These are phyloP conservation scores for Ursus arctos DNA, from an alignment of 2,113 vertebrate species.

Conservation along the genomic window DNA sequence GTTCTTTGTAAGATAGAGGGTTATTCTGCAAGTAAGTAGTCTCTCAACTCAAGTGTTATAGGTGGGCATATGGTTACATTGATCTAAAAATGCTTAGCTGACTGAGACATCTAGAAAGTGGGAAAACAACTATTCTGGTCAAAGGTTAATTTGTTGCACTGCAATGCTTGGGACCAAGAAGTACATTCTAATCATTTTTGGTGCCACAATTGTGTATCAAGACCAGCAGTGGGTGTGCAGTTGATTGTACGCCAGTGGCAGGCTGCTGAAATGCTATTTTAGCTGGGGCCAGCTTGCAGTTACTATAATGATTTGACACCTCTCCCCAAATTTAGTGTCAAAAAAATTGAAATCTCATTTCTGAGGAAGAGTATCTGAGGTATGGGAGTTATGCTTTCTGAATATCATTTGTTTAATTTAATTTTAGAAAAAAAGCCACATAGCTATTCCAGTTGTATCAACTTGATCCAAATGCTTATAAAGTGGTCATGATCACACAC, in stretches of 20 bases:
- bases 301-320: slow-evolving; percentile 77
- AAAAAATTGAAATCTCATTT: slow-evolving; percentile 75
- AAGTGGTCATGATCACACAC: slow-evolving; percentile 15
- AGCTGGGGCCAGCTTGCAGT: slow-evolving; percentile 69
- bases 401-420: slow-evolving; percentile 53
- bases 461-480: slow-evolving; percentile 38
- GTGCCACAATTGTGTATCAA: slow-evolving; percentile 68
- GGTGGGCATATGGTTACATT: slow-evolving; percentile 70
- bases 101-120: slow-evolving; percentile 72
- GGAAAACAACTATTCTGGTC: slow-evolving; percentile 77
- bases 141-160: slow-evolving; percentile 78
- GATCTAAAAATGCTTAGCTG: slow-evolving; percentile 76
- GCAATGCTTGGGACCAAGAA: slow-evolving; percentile 69
- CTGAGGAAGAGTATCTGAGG: slow-evolving; percentile 61
- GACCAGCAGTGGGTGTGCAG: slow-evolving; percentile 74
- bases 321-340: slow-evolving; percentile 77
- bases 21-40: slow-evolving; percentile 68
- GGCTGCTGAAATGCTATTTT: slow-evolving; percentile 75
- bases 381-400: slow-evolving; percentile 26
- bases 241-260: slow-evolving; percentile 73
- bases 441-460: slow-evolving; percentile 49
- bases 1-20: slow-evolving; percentile 26
- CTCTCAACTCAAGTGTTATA: slow-evolving; percentile 72
- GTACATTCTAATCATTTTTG: slow-evolving; percentile 68
- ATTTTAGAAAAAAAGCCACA: slow-evolving; percentile 56